Base-by-base conservation (phyloP, 2,888 invertebrate species). In the Smittia aterrima region DNA sequence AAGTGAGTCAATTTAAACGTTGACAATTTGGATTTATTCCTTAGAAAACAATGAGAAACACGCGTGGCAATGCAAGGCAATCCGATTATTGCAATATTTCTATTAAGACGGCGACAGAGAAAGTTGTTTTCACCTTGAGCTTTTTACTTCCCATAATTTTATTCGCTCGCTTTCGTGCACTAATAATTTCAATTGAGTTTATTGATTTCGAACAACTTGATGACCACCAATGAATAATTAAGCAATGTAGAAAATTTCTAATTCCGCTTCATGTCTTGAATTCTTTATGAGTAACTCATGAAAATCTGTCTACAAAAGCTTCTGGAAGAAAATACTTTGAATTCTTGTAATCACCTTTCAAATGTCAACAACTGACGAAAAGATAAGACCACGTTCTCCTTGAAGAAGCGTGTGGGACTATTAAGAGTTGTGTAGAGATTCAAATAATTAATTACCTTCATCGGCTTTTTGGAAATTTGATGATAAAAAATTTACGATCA, bases 211-310 rank as follows among this genome's bases (percentile, higher is more conserved):
- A 58, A 2, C 9, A 4, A 7, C 13, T 22, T 58, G 20, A 22
- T 58, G 22, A 58, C 58, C 22, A 13, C 18, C 58, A 58, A 58
- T 58, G 22, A 58, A 58, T 58, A 58, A 58, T 58, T 58, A 18
- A 58, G 22, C 58, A 22, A 9, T 13, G 22, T 18, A 18, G 47
- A 47, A 47, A 47, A 3, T 47, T 47, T 47, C 47, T 47, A 6
- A 2, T n/a, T 11, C 32, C 32, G 32, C 32, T 32, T 32, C 9
- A 32, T 32, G 32, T 9, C 32, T 32, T n/a, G n/a, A n/a, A n/a
- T n/a, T n/a, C n/a, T n/a, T n/a, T n/a, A n/a, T n/a, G n/a, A n/a
- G n/a, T n/a, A n/a, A n/a, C n/a, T n/a, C n/a, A n/a, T n/a, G n/a
- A n/a, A n/a, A n/a, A n/a, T n/a, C n/a, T n/a, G n/a, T n/a, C n/a